phyloP scores from a whole-genome alignment of 2,113 vertebrate genomes.

The Archocentrus centrarchus region DNA sequence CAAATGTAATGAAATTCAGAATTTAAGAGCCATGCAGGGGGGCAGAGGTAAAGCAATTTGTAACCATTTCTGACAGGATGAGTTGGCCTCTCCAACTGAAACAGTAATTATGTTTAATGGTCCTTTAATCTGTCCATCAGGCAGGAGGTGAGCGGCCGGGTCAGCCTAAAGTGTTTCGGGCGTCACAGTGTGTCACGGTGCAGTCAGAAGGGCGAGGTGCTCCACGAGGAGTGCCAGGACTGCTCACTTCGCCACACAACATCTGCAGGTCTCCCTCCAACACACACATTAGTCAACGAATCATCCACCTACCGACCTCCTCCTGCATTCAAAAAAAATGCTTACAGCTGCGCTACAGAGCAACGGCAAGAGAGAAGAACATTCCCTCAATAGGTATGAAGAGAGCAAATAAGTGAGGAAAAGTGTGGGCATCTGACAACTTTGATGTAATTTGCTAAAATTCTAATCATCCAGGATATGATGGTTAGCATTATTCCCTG shows the following conservation, averaged over 20 bases:
- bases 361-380: not conserved
- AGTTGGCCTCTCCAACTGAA: conserved; percentile 78
- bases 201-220: conserved; percentile 67
- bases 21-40: conserved; percentile 57
- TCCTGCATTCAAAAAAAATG: conserved; percentile 37
- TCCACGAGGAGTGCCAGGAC: conserved; percentile 52
- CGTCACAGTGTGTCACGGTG: conserved; percentile 70
- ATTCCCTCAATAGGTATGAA: conserved; percentile 5
- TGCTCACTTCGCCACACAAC: conserved; percentile 46
- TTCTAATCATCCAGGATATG: conserved; percentile 1
- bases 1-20: conserved; percentile 64
- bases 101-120: conserved; percentile 85
- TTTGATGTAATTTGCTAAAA: conserved; percentile 46
- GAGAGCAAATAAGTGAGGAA: conserved; percentile 10
- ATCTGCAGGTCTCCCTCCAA: conserved; percentile 28
- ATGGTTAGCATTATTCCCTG: conserved; percentile 29
- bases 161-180: conserved; percentile 79
- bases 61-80: conserved; percentile 77
- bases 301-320: conserved; percentile 31
- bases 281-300: conserved; percentile 47
- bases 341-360: conserved; percentile 22
- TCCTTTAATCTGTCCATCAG: conserved; percentile 83
- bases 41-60: conserved; percentile 71
- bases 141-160: conserved; percentile 74
- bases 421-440: conserved; percentile 34